These are phyloP conservation scores for Agrotis segetum DNA, from an alignment of 2,888 invertebrate species.

Conservation along the genomic window DNA sequence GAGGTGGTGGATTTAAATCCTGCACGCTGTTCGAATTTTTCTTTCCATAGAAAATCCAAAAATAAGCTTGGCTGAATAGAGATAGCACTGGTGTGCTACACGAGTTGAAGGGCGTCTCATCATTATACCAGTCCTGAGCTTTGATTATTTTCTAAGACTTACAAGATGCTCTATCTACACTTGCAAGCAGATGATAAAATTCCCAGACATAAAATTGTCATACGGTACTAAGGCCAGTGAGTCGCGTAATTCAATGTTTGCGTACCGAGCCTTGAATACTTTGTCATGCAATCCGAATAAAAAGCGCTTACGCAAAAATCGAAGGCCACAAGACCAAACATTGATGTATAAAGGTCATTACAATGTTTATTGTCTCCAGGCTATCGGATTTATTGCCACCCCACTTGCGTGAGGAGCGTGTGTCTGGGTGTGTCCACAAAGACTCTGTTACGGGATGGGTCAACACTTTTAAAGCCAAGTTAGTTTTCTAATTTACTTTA, in stretches of 20 bases:
- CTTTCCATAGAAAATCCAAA: no score
- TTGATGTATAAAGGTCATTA: constrained; percentile 56
- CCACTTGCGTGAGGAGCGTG: constrained; percentile 93
- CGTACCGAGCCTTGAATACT: constrained; percentile 25
- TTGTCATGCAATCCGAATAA: constrained; percentile 30
- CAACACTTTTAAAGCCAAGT: constrained; percentile 94
- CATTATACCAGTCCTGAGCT: not conserved
- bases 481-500: constrained; percentile 59
- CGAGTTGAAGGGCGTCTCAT: not conserved
- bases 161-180: no score
- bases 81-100: no score
- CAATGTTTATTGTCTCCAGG: constrained; percentile 70
- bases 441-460: constrained; percentile 95
- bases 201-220: not conserved
- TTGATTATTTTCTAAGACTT: not conserved
- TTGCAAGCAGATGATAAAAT: not conserved
- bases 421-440: constrained; percentile 90
- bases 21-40: no score
- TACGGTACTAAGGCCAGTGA: constrained; percentile 6
- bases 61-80: no score
- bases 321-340: constrained; percentile 44
- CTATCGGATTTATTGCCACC: constrained; percentile 93
- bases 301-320: constrained; percentile 52
- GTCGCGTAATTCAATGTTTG: constrained; percentile 13
- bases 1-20: no score